A percentile compares a stretch with the other conserved stretches of the same genome.
These are phyloP conservation scores for Crioceris asparagi DNA, from an alignment of 2,888 invertebrate genomes.

Conservation along the genomic window DNA sequence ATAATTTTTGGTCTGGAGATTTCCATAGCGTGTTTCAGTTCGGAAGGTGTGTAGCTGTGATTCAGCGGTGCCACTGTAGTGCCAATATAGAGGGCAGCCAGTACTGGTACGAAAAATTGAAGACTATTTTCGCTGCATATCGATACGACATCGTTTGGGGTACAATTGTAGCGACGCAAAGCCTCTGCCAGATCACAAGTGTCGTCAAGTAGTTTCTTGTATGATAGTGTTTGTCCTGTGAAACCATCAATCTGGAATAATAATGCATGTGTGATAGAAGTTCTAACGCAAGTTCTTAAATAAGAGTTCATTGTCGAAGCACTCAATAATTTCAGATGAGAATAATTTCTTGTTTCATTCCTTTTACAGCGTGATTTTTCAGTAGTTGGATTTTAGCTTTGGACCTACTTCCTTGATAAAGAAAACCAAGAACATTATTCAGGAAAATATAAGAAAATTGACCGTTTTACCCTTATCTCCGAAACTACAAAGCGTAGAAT, in stretches of 20 bases:
- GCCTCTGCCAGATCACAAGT: slow-evolving; percentile 23
- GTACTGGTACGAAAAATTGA: slow-evolving; percentile 23
- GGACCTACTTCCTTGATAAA: no score
- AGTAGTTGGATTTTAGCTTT: no score
- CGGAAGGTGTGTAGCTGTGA: slow-evolving; percentile 21
- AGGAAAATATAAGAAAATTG: no score
- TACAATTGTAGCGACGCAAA: slow-evolving; percentile 19
- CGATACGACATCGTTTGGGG: slow-evolving; percentile 20
- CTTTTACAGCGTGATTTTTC: no score
- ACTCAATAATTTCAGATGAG: no score
- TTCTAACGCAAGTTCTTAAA: no score
- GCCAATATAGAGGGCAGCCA: slow-evolving; percentile 25
- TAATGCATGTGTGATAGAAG: no score
- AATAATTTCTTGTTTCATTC: no score
- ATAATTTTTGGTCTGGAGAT: slow-evolving; percentile 56
- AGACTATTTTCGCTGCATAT: slow-evolving; percentile 26
- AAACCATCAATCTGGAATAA: slow-evolving; percentile 25
- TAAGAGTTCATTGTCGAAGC: no score
- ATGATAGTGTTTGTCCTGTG: slow-evolving; percentile 20
- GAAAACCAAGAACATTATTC: no score
- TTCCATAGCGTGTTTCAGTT: slow-evolving; percentile 43
- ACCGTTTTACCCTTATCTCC: no score
- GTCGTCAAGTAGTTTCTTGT: slow-evolving; percentile 18
- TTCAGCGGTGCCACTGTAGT: slow-evolving; percentile 24
- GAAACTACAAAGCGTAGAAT: no score